A percentile compares a stretch with the other conserved stretches of the same genome.
Conservation (phyloP, 2,888 invertebrate genomes). For the Tetragonula carbonaria region DNA sequence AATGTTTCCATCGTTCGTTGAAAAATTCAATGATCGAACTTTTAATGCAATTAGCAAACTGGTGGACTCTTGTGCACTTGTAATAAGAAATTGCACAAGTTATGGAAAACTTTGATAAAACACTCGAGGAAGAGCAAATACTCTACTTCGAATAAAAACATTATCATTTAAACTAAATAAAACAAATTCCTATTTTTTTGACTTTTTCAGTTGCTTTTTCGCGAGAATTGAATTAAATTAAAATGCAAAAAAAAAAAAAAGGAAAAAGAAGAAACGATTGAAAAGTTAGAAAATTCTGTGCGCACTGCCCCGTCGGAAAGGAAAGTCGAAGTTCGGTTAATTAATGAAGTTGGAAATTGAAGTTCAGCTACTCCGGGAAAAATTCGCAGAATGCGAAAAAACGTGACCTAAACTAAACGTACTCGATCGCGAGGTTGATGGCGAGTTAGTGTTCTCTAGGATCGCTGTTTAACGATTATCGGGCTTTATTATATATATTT, state of each 20-base stretch:
- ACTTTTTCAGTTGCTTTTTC: too few species aligned
- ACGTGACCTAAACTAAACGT: not conserved
- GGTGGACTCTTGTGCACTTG: too few species aligned
- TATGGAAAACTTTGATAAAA: too few species aligned
- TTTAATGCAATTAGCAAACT: not conserved
- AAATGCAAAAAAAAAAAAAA: too few species aligned
- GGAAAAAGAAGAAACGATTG: too few species aligned
- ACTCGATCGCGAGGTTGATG: not conserved
- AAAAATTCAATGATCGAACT: not conserved
- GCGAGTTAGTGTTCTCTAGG: not conserved
- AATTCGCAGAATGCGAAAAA: not conserved
- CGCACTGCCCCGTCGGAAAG: not conserved
- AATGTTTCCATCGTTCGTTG: not conserved
- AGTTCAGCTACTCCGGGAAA: not conserved
- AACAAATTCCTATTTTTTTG: too few species aligned
- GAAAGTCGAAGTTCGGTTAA: conserved; percentile 7
- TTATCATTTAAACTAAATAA: too few species aligned
- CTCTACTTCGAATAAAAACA: too few species aligned
- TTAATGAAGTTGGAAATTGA: conserved; percentile 12
- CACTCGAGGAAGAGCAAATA: too few species aligned
- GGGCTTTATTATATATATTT: not conserved
- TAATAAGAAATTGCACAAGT: too few species aligned
- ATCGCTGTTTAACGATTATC: not conserved
- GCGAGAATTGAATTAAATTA: too few species aligned
- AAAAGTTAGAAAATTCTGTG: too few species aligned